Evolutionary conservation across 2,888 invertebrate species (phyloP).

Genomic region (Papilio protenor): DNA sequence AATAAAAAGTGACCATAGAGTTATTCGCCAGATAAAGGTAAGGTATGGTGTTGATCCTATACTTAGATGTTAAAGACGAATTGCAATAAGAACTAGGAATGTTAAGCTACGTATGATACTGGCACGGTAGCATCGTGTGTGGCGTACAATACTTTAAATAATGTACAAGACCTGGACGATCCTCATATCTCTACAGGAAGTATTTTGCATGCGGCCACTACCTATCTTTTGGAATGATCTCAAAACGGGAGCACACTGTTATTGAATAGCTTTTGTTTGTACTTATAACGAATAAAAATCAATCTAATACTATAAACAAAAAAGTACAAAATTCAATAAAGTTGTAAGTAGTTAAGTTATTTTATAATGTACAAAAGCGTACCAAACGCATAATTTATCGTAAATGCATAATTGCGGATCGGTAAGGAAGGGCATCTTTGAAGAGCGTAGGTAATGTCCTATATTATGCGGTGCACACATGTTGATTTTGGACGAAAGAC

Average conservation of each 20-base stretch:
- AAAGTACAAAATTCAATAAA: conserved; percentile 47
- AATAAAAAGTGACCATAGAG: conserved; percentile 5
- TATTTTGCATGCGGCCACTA: conserved; percentile 80
- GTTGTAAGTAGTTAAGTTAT: conserved; percentile 43
- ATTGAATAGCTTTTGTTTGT: conserved; percentile 51
- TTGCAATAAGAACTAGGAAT: conserved; percentile 35
- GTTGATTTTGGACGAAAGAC: conserved; percentile 50
- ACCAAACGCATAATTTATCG: conserved; percentile 76
- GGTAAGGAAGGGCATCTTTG: conserved; percentile 64
- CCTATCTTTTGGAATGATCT: conserved; percentile 81
- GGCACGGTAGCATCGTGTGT: conserved; percentile 74
- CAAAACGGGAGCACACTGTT: conserved; percentile 68
- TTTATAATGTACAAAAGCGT: conserved; percentile 48
- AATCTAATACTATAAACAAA: conserved; percentile 34
- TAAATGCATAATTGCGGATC: conserved; percentile 77
- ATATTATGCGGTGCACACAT: conserved; percentile 60
- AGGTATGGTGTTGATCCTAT: conserved; percentile 13
- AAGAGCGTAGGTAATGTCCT: conserved; percentile 62
- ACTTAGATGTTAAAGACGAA: conserved; percentile 23
- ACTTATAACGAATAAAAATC: conserved; percentile 41
- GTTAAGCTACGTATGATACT: conserved; percentile 41
- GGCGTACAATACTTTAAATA: conserved; percentile 75
- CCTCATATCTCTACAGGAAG: conserved; percentile 81
- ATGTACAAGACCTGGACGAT: conserved; percentile 72
- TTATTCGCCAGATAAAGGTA: conserved; percentile 13